Percentiles rank a stretch among this genome's conserved stretches.
These are phyloP conservation scores for Hydropsyche tenuis DNA, from an alignment of 1,140 invertebrate genomes.

Conservation along the genomic window DNA sequence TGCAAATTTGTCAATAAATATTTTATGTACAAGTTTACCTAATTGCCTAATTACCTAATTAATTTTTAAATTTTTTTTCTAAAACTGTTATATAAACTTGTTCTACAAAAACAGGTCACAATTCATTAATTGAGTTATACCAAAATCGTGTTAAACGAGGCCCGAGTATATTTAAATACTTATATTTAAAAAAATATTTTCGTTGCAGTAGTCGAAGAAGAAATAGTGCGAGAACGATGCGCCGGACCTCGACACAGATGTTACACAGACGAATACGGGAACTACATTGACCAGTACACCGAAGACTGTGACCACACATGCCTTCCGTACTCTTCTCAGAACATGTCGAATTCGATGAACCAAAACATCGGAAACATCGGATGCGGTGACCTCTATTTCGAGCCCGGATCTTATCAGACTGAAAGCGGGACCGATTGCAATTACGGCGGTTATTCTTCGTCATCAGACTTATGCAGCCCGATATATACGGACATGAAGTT, in stretches of 20 bases:
- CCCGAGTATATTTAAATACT: too few species aligned
- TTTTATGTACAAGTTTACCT: too few species aligned
- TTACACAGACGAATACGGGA: conserved; percentile 62
- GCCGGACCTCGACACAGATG: conserved; percentile 56
- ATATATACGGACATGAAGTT: conserved; percentile 41
- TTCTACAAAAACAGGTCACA: too few species aligned
- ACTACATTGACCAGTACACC: conserved; percentile 57
- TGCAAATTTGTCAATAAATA: too few species aligned
- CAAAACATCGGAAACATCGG: conserved; percentile 18
- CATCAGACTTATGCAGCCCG: conserved; percentile 40
- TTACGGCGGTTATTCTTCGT: conserved; percentile 38
- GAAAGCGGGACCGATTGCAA: conserved; percentile 15
- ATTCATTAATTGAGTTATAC: too few species aligned
- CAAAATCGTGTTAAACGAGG: too few species aligned
- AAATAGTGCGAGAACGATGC: conserved; percentile 47
- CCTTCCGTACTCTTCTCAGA: conserved; percentile 50
- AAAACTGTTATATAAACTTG: too few species aligned
- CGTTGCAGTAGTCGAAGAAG: conserved; percentile 35
- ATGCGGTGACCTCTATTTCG: conserved; percentile 17
- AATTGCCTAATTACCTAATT: too few species aligned
- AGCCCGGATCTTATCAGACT: conserved; percentile 2
- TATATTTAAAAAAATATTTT: background rate
- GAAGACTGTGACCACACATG: conserved; percentile 55
- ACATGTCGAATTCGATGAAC: conserved; percentile 33
- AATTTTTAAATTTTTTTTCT: too few species aligned